A percentile compares a stretch with the other conserved stretches of the same genome.
phyloP scores from a whole-genome alignment of 2,888 invertebrate species.

The Molorchus minor region DNA sequence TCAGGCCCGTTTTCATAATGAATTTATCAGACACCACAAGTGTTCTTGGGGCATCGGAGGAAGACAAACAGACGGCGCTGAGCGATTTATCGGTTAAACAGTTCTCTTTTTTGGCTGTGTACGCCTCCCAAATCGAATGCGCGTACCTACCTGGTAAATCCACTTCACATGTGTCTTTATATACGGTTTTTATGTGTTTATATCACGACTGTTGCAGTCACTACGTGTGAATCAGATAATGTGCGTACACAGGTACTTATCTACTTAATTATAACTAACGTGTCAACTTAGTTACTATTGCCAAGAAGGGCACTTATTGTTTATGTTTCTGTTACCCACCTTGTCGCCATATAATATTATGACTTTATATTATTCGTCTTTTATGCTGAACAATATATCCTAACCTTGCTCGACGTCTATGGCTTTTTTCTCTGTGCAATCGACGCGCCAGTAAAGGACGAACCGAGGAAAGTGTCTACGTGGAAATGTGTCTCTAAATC shows the following conservation, averaged over 20 bases:
- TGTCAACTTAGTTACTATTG: too few species aligned
- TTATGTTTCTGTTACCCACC: constrained; percentile 3
- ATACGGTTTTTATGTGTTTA: too few species aligned
- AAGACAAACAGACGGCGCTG: constrained; percentile 18
- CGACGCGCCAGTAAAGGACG: constrained; percentile 12
- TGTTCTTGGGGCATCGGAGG: constrained; percentile 12
- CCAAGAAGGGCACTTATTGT: not conserved
- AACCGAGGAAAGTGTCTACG: constrained; percentile 5
- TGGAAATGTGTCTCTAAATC: constrained; percentile 36
- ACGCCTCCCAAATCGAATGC: constrained; percentile 12
- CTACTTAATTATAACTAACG: too few species aligned
- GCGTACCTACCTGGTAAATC: constrained; percentile 11
- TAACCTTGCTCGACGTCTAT: constrained; percentile 17
- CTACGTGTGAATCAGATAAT: too few species aligned
- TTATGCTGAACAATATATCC: constrained; percentile 28
- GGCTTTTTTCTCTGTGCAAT: not conserved
- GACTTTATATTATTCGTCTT: constrained; percentile 61
- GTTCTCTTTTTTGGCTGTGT: constrained; percentile 19
- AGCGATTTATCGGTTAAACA: constrained; percentile 23
- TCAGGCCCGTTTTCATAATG: constrained; percentile 7
- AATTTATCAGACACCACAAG: constrained; percentile 21
- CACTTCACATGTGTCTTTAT: too few species aligned
- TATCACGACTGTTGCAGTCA: too few species aligned
- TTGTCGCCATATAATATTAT: constrained; percentile 54
- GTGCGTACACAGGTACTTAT: too few species aligned